phyloP scores from a whole-genome alignment of 2,888 invertebrate species.

The Melikaiella ostensackeni region DNA sequence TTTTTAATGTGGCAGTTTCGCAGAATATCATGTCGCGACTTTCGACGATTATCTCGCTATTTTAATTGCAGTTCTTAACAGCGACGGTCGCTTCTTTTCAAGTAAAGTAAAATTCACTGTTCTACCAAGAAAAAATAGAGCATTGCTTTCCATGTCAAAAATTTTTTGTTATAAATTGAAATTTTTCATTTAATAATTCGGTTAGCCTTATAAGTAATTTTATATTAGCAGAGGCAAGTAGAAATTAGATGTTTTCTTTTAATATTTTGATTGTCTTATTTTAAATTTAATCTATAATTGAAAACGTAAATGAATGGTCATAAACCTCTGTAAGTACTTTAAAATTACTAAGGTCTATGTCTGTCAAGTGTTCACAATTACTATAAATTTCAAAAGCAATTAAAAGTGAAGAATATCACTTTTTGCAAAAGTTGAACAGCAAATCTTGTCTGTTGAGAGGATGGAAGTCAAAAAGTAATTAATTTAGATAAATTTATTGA shows the following conservation, averaged over 20 bases:
- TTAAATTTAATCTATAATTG: neutral
- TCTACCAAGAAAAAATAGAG: neutral
- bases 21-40: slow-evolving; percentile 17
- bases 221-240: neutral
- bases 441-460: neutral
- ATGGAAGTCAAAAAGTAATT: neutral
- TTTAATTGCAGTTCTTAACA: slow-evolving; percentile 49
- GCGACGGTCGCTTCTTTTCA: neutral
- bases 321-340: neutral
- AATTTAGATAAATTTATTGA: slow-evolving; percentile 11
- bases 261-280: neutral
- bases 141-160: neutral
- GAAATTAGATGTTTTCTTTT: neutral
- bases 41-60: slow-evolving; percentile 44
- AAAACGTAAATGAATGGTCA: neutral
- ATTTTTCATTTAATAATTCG: neutral
- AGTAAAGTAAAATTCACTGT: slow-evolving; percentile 3
- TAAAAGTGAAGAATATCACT: neutral
- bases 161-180: neutral
- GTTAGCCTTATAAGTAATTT: neutral
- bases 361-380: neutral
- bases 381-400: slow-evolving; percentile 7
- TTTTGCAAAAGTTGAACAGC: neutral
- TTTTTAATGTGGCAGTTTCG: slow-evolving; percentile 15
- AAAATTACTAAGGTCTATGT: neutral